Evolutionary conservation across 2,113 vertebrate genomes (phyloP).

Genomic region (Hiodon alosoides): DNA sequence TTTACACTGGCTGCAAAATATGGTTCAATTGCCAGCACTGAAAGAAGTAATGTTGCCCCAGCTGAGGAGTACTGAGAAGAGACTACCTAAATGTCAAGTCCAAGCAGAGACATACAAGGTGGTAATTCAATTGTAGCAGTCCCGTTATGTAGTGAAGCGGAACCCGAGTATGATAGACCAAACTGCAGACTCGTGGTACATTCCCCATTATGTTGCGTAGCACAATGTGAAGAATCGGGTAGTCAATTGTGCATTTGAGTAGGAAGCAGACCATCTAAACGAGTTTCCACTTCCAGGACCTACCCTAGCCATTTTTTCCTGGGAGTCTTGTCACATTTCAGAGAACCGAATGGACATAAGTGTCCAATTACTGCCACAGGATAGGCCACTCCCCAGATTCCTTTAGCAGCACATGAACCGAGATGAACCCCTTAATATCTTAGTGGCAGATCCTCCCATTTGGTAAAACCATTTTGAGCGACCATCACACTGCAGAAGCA

Average conservation of each 20-base stretch:
- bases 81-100: no score
- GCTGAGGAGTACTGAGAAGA: no score
- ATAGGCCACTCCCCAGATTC: not conserved
- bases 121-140: no score
- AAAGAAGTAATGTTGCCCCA: no score
- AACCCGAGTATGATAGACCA: not conserved
- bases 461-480: constrained; percentile 1
- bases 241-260: constrained; percentile 7
- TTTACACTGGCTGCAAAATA: no score
- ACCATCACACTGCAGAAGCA: constrained; percentile 7
- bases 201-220: constrained; percentile 10
- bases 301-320: not conserved
- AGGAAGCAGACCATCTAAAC: constrained; percentile 3
- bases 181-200: constrained; percentile 2
- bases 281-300: constrained; percentile 13
- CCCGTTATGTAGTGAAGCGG: no score
- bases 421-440: not conserved
- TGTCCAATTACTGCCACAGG: not conserved
- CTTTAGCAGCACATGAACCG: not conserved
- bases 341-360: constrained; percentile 5
- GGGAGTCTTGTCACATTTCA: not conserved
- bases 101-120: no score
- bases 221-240: not conserved
- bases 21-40: no score
- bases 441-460: constrained; percentile 1